These are phyloP conservation scores for Diachasma alloeum DNA, from an alignment of 1,140 invertebrate genomes.

Conservation along the genomic window DNA sequence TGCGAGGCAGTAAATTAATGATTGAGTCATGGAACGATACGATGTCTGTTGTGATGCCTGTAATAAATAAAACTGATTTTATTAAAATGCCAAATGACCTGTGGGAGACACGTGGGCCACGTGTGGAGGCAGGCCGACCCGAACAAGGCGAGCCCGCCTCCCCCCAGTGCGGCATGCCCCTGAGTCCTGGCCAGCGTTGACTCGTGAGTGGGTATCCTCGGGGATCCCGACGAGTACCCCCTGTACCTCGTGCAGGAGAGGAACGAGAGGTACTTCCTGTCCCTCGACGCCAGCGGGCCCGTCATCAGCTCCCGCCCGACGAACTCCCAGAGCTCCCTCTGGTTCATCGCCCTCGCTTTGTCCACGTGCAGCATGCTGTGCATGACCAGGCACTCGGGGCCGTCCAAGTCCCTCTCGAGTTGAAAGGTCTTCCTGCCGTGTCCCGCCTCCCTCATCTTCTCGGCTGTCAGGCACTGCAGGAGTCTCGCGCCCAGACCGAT, in stretches of 20 bases:
- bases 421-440: conserved; percentile 84
- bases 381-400: conserved; percentile 74
- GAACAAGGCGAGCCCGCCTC: conserved; percentile 89
- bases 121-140: conserved; percentile 90
- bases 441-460: conserved; percentile 85
- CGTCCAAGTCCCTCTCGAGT: conserved; percentile 72
- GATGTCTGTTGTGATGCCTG: too few species aligned
- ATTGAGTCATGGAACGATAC: too few species aligned
- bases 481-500: conserved; percentile 82
- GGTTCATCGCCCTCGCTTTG: conserved; percentile 76
- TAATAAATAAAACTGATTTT: too few species aligned
- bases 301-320: conserved; percentile 84
- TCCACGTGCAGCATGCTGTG: conserved; percentile 75
- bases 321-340: conserved; percentile 84
- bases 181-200: conserved; percentile 79
- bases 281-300: conserved; percentile 70
- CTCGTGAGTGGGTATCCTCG: conserved; percentile 71
- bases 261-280: conserved; percentile 88
- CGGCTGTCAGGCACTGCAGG: conserved; percentile 86
- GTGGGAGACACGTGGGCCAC: conserved; percentile 80
- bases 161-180: conserved; percentile 87
- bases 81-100: conserved; percentile 63
- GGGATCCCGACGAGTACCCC: conserved; percentile 54
- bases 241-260: conserved; percentile 86
- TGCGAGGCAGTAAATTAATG: too few species aligned